Conservation (phyloP, 2,888 invertebrate genomes). For the Heliconius hortense region DNA sequence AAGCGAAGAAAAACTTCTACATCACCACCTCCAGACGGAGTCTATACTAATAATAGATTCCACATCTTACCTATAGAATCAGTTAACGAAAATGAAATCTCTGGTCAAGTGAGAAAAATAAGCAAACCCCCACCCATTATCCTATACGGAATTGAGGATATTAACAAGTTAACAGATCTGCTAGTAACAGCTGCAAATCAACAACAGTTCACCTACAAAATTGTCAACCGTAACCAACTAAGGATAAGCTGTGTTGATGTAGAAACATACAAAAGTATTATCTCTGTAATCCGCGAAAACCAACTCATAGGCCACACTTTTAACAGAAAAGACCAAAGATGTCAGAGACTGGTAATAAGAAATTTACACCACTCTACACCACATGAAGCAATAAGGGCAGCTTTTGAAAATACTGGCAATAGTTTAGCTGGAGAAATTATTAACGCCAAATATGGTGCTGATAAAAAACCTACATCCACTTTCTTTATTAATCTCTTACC, state of each 20-base stretch:
- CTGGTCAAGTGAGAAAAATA: no score
- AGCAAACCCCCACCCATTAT: no score
- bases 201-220: not conserved
- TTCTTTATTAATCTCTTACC: conserved; percentile 44
- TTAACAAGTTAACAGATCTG: not conserved
- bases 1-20: no score
- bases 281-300: conserved; percentile 13
- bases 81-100: no score
- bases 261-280: conserved; percentile 3
- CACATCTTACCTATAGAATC: no score
- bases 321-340: conserved; percentile 16
- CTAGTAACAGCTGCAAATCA: not conserved
- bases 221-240: conserved; percentile 7
- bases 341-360: conserved; percentile 24
- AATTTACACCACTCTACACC: conserved; percentile 23
- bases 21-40: no score
- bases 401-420: conserved; percentile 19
- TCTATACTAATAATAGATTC: no score
- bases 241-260: not conserved
- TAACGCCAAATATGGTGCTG: conserved; percentile 38
- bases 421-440: conserved; percentile 27
- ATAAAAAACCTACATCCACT: conserved; percentile 43
- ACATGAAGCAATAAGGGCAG: conserved; percentile 8
- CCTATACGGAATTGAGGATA: not conserved
- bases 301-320: conserved; percentile 26